Base-by-base conservation (phyloP, 2,797 vertebrate genomes). In the Streptopelia turtur region DNA sequence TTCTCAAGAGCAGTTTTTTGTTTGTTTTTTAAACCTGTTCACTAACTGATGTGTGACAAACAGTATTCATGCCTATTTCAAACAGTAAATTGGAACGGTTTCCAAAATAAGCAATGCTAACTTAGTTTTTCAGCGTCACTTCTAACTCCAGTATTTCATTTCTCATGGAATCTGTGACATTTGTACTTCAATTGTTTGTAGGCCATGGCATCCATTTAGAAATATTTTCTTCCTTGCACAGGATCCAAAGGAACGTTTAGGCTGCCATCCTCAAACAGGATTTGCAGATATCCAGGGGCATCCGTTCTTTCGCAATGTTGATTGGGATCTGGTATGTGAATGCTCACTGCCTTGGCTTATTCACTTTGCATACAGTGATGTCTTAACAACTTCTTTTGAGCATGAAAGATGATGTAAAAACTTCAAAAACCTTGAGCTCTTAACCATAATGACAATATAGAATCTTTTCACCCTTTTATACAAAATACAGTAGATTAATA, bases 281-380 rank as follows among this genome's bases (percentile, higher is more conserved):
- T 99, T 99, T 91, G 99, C 99, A 56, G 99, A 99, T 97, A 99
- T 99, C 97, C 99, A 98, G 97, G 99, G 99, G 47, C 99, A 99
- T 96, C 99, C 99, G 0, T 99, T 99, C 97, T 99, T 99, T 95
- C 97, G 99, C 91, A 99, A 99, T 5, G 99, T 99, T 21, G 99
- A 99, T 79, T 99, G 99, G 99, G 99, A 99, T 82, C 98, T 99
- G 94, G 99, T 99, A 98, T 92, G 99, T 98, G 86, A 74, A 66
- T 72, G 45, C 25, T n/a, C 22, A 4, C 37, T 69, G 77, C 14
- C 37, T 65, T 53, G 59, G 16, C n/a, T 80, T 63, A 23, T 63
- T 28, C 24, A 43, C 70, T 84, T 30, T 63, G 56, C 55, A 9
- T 55, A 4, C 39, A 33, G 5, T n/a, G 30, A 27, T 21, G 13